Evolutionary conservation across 2,113 vertebrate genomes (phyloP), one percentile per base, ranked within the genome.

Genomic region (Sylvilagus bachmani): DNA sequence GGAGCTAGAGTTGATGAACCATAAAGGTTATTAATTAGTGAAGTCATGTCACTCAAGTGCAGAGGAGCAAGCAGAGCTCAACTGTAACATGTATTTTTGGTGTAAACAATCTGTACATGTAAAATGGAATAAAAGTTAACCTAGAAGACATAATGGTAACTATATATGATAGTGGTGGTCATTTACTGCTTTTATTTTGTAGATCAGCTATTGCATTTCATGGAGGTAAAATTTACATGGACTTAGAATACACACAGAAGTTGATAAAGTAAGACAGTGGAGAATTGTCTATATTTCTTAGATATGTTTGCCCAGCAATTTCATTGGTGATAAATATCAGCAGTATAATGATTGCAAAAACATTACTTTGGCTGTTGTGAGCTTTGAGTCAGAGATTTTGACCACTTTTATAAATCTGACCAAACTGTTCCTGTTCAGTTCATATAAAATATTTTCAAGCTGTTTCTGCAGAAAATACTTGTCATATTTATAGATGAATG

Each of bases 131-230:
- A 14, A 24, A 19, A 86, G 77, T 95, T 67, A 71, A 70, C 16
- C 38, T 87, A 77, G 21, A 2, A 19, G 2, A 29, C 27, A 4
- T 33, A 10, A 80, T 90, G 5, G 24, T 36, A 74, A 53, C 11
- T 21, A 9, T 67, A 79, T 58, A 70, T 75, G 25, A 21, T 22
- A 36, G 51, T 73, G 33, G 8, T 91, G 14, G 1, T 79, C 22
- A 62, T 90, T 58, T 67, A 24, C 75, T 74, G 38, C 61, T 96
- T 94, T 88, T 82, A 85, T 85, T 55, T 90, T 69, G 4, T 33
- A 90, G 62, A 67, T 12, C 62, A 49, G 58, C 27, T 88, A 12
- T 49, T 80, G 81, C 16, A 19, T 58, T 51, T 64, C 27, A n/a
- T 64, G 33, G 81, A 62, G 27, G 33, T 73, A 55, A 38, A 81